A percentile compares a stretch with the other conserved stretches of the same genome.
Conservation (phyloP, 2,888 invertebrate species). For the Trissolcus japonicus region DNA sequence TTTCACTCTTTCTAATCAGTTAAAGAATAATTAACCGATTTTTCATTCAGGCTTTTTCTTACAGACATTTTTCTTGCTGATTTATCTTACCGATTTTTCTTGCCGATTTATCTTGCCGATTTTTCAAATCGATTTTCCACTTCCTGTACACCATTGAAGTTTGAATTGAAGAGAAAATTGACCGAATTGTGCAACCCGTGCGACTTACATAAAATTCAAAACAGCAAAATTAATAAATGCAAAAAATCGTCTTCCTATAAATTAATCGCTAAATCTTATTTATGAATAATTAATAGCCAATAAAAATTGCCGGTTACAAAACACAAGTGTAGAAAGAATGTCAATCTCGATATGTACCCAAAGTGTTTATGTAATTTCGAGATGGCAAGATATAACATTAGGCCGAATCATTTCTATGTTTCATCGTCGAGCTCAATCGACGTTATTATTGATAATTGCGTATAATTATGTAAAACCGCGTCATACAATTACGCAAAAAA, state of each 20-base stretch:
- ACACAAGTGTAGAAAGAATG: slow-evolving; percentile 12
- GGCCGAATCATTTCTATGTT: slow-evolving; percentile 25
- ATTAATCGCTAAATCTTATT: neutral
- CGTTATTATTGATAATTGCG: slow-evolving; percentile 40
- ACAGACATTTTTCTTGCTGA: slow-evolving; percentile 6
- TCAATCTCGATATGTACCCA: slow-evolving; percentile 20
- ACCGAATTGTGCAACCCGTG: too few species aligned
- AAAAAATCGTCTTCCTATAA: too few species aligned
- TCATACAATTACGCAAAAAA: neutral
- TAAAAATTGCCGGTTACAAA: slow-evolving; percentile 20
- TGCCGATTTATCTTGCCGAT: too few species aligned
- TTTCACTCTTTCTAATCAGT: neutral
- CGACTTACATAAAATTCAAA: too few species aligned
- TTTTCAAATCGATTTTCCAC: too few species aligned
- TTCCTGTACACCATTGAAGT: too few species aligned
- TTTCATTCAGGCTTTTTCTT: too few species aligned
- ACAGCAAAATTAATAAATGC: too few species aligned
- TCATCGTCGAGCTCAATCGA: slow-evolving; percentile 35
- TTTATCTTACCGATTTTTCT: slow-evolving; percentile 8
- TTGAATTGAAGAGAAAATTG: too few species aligned
- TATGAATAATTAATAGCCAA: slow-evolving; percentile 22
- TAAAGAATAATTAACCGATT: too few species aligned
- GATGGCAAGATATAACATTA: slow-evolving; percentile 29
- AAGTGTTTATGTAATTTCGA: slow-evolving; percentile 26
- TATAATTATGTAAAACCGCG: slow-evolving; percentile 39